Evolutionary conservation across 2,888 invertebrate species (phyloP).

Genomic region (Anagyrus pseudococci): DNA sequence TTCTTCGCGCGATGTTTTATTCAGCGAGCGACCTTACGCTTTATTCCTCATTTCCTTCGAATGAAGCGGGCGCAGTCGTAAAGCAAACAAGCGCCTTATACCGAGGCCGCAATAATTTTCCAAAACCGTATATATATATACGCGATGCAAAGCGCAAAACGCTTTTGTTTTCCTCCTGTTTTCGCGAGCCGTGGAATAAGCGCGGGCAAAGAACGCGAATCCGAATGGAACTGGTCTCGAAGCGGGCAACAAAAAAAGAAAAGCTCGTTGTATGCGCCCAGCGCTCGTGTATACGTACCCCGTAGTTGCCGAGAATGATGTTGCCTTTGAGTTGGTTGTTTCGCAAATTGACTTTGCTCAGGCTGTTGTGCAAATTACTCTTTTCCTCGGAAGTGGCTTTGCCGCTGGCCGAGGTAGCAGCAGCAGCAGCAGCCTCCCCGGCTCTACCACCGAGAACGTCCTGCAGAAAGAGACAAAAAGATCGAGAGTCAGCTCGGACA

Average conservation of each 20-base stretch:
- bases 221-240: no score
- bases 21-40: no score
- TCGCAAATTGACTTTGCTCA: slow-evolving; percentile 77
- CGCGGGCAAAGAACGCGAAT: neutral
- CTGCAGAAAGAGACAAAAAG: slow-evolving; percentile 37
- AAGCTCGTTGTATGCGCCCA: neutral
- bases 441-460: slow-evolving; percentile 47
- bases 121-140: no score
- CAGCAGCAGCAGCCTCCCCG: neutral
- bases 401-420: slow-evolving; percentile 4
- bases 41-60: no score
- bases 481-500: neutral
- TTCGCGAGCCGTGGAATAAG: no score
- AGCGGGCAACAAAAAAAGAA: neutral
- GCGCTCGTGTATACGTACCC: slow-evolving; percentile 63
- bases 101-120: no score
- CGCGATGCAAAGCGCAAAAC: no score
- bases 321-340: slow-evolving; percentile 82
- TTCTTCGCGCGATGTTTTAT: no score
- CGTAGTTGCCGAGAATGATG: slow-evolving; percentile 85
- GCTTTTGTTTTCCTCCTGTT: no score
- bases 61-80: no score
- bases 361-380: slow-evolving; percentile 45
- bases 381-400: slow-evolving; percentile 31
- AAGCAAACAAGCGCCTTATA: no score